Base-by-base conservation (phyloP, 2,888 invertebrate genomes). In the Epistrophe grossulariae region DNA sequence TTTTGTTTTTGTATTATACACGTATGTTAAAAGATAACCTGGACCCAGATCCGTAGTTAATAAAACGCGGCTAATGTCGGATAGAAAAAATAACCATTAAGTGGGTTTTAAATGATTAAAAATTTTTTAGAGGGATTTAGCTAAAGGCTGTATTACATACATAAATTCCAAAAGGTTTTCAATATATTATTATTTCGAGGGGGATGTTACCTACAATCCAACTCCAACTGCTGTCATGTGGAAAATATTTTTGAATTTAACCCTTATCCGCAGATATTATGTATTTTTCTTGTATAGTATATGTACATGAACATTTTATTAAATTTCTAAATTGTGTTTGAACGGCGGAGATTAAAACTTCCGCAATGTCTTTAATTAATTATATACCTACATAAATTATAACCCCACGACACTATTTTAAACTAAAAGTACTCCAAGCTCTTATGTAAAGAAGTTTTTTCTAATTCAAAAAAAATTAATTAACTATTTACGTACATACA, bases 291-390 rank as follows among this genome's bases (percentile, higher is more conserved):
- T n/a, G n/a, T n/a, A n/a, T n/a, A n/a, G n/a, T n/a, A 48, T 9
- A 48, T 9, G n/a, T n/a, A n/a, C 45, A n/a, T 3, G 43, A 15
- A n/a, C n/a, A 48, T 10, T 48, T 10, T 10, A 48, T 48, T 17
- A 9, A 17, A 10, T 48, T 48, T n/a, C 48, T 48, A 17, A 48
- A 17, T 17, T 48, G 10, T 17, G 9, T 17, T 48, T n/a, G 4
- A 48, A 48, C 48, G 48, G 48, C 48, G 48, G 48, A 48, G 9
- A 48, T 48, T 48, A 48, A 17, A 48, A 48, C 52, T 55, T 15
- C 15, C 28, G 9, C 24, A 28, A 15, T n/a, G 3, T 17, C 55
- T 55, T n/a, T 7, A 28, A 55, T 28, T 24, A 24, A 24, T 24
- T 24, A 24, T 24, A 2, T 24, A 24, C 2, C 4, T 55, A 2